Conservation (phyloP, 2,113 vertebrate genomes). For the Amia ocellicauda region DNA sequence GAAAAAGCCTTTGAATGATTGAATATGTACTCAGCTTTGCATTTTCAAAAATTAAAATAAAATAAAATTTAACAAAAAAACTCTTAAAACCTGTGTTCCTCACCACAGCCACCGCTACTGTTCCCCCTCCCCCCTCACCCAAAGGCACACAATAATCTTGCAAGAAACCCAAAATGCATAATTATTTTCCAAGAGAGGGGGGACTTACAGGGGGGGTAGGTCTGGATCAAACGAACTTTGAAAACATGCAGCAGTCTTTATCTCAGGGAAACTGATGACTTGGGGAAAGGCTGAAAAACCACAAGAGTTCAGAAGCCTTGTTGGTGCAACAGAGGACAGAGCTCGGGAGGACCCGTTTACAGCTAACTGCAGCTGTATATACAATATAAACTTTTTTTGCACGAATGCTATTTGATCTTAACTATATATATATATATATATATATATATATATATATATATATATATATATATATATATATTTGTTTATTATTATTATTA, state of each 20-base stretch:
- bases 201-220: too few relatives aligned
- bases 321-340: constrained; percentile 46
- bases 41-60: constrained; percentile 55
- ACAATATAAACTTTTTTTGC: too few relatives aligned
- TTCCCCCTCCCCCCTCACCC: constrained; percentile 31
- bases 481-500: constrained; percentile 50
- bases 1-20: constrained; percentile 63
- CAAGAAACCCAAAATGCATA: constrained; percentile 21
- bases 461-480: constrained; percentile 49
- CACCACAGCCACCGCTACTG: constrained; percentile 40
- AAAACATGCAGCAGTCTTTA: constrained; percentile 58
- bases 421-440: constrained; percentile 62
- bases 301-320: constrained; percentile 52
- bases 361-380: constrained; percentile 60
- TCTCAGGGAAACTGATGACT: constrained; percentile 75
- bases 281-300: constrained; percentile 59
- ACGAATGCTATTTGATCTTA: too few relatives aligned
- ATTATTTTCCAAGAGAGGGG: constrained; percentile 20
- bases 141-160: constrained; percentile 35
- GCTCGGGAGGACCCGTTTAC: constrained; percentile 57
- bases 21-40: constrained; percentile 65
- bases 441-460: constrained; percentile 58
- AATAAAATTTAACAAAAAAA: constrained; percentile 45
- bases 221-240: constrained; percentile 49
- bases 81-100: constrained; percentile 35